Evolutionary conservation across 2,797 vertebrate species (phyloP), one percentile per base, ranked within the genome.

Genomic region (Premnoplex brunnescens): DNA sequence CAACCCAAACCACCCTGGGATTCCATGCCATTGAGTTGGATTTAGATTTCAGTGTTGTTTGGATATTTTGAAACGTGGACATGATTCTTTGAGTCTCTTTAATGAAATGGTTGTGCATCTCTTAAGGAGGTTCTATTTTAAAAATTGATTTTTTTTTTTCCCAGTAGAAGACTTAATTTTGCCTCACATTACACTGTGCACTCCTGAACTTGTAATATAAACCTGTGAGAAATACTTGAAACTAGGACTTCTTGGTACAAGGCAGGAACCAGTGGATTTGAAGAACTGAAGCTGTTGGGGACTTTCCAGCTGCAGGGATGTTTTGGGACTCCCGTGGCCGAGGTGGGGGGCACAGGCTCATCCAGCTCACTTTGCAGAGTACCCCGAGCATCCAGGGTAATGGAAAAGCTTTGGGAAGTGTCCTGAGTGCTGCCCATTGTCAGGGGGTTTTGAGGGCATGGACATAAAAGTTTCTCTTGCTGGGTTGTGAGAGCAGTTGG

Each of bases 91-190:
- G 48, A 21, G 37, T 56, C 15, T 87, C 55, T 83, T 10, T 72
- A 37, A n/a, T 52, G 39, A 36, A 75, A 39, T 62, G 71, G 26
- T 64, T 58, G 41, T 60, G 49, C 41, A 36, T 75, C 58, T 58
- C 36, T 72, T 72, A 51, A 89, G 69, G 51, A 75, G 79, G 56
- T 12, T 60, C 91, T 94, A 6, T 59, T 89, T 67, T 0, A 94
- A 64, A 88, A 79, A 66, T 10, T 1, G 30, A 20, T 52, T 56
- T 44, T 75, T 74, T 30, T 36, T 36, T 26, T 36, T 48, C 36
- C 10, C 30, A n/a, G 62, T 18, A 26, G 68, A 46, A 24, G 60
- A 36, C 78, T 89, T 94, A 14, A 52, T 92, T 94, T 89, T 89
- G 56, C 48, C 20, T 83, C 68, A 26, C 7, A 0, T 76, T n/a